Evolutionary conservation across 92 coral and sea anemone species (phyloP).

Genomic region (Nematostella vectensis): DNA sequence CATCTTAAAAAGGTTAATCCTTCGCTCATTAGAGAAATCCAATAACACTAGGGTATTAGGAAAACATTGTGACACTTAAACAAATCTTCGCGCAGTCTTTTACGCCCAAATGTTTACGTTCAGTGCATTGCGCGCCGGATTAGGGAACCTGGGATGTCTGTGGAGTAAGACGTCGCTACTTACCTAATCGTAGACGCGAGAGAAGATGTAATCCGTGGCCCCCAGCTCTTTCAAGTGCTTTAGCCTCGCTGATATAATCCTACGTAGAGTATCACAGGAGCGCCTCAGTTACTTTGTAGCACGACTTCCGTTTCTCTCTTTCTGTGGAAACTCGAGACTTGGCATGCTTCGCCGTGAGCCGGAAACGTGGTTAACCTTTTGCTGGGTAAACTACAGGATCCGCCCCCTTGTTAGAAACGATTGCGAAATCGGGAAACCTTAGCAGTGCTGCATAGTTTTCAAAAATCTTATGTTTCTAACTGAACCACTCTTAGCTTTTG

Average conservation of each 20-base stretch:
- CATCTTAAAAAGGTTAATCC: conserved; percentile 39
- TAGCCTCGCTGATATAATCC: conserved; percentile 1
- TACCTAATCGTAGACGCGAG: neutral
- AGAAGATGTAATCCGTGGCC: neutral
- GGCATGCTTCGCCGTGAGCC: conserved; percentile 13
- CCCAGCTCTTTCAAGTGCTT: neutral
- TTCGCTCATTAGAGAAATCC: conserved; percentile 22
- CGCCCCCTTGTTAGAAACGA: neutral
- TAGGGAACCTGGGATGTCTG: too few relatives aligned
- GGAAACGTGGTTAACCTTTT: conserved; percentile 33
- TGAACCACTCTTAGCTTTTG: too few relatives aligned
- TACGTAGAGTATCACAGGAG: neutral
- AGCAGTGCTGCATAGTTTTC: too few relatives aligned
- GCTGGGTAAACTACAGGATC: conserved; percentile 18
- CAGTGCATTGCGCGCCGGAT: neutral
- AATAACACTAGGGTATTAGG: conserved; percentile 26
- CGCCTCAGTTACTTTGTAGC: conserved; percentile 16
- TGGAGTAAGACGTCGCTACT: too few relatives aligned
- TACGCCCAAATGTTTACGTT: conserved; percentile 1
- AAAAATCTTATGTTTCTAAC: too few relatives aligned
- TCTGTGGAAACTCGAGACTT: conserved; percentile 16
- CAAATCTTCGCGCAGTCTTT: conserved; percentile 1
- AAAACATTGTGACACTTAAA: conserved; percentile 6
- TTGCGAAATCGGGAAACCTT: too few relatives aligned
- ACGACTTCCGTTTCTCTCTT: conserved; percentile 16